Evolutionary conservation across 2,113 vertebrate species (phyloP), one percentile per base, ranked within the genome.

Genomic region (Geococcyx californianus): DNA sequence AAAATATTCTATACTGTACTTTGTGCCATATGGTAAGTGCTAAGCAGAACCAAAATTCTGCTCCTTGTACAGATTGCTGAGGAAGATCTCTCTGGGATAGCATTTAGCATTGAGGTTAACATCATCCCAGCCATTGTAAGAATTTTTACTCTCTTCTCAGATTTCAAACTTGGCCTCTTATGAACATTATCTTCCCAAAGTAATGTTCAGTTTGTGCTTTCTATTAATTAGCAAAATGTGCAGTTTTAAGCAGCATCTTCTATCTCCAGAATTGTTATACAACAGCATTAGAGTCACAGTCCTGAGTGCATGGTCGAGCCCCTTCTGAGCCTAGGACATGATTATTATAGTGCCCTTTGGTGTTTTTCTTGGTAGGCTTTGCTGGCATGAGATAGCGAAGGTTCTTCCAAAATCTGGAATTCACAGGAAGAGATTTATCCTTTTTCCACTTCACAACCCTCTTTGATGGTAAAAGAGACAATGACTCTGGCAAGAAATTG

Each of bases 331-430:
- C 78, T 9, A 45, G 34, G 16, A 19, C 14, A 64, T 67, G 31
- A 52, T n/a, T 82, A 89, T 54, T 55, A 67, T 5, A 74, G 18
- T 59, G 83, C 17, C 21, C 36, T 66, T 92, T 72, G 52, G 36
- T 86, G 54, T 89, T 74, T 51, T 77, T 62, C 54, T 93, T 95
- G 51, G 60, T 42, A 33, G 87, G 76, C 67, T 98, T 98, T 7
- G 98, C 98, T 49, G 98, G 98, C 96, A 99, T 98, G 78, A 98
- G 91, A 84, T 99, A 99, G 6, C 98, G 98, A 79, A 99, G 97
- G 74, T 98, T 97, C 95, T 99, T 99, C 99, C 98, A 99, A 97
- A 99, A 99, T 74, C 95, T 96, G 54, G 99, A 99, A 84, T 98
- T 98, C 26, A 95, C 26, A 0, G 94, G 56, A 62, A 91, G 90